Evolutionary conservation across 1,140 invertebrate genomes (phyloP), one percentile per base, ranked within the genome.

Genomic region (Argopecten irradians): DNA sequence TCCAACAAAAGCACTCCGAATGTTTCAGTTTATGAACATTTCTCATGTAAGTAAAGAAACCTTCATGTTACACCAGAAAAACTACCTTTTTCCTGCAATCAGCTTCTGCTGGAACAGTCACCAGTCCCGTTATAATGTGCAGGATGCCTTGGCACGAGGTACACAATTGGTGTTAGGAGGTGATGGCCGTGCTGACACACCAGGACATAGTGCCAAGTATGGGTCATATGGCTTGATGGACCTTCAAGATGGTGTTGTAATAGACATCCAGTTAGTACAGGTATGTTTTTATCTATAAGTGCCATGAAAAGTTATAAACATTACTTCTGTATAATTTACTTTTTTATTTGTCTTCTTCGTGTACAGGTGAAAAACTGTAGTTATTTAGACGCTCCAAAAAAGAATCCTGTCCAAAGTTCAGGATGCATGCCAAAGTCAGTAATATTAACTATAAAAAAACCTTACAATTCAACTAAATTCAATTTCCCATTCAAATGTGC

Each of bases 171-270:
- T 87, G 0, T 0, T 90, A 22, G 91, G 91, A 19, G 88, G 89
- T n/a, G 91, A 92, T 92, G 91, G 86, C 0, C 36, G 91, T n/a
- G 86, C 85, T 83, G 91, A 92, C 82, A 85, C 82, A 1, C 85
- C 86, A 34, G 91, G 91, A 1, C 91, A 92, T 46, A 86, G 34
- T 36, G 91, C 90, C 13, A 89, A 91, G 83, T 92, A 88, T 85
- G 88, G 90, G 3, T 86, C 41, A 0, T 92, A 92, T 41, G 84
- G 83, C 0, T 39, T 88, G 13, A 39, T 91, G 33, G 89, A 91
- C n/a, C 34, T 89, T 36, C 19, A 86, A 32, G 2, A 34, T 11
- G 71, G 43, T 13, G 87, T 87, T n/a, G 43, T 91, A 14, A 43
- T 91, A 14, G 84, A 89, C 36, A 28, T 87, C 0, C 87, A 89